These are phyloP conservation scores for Anguilla pacifica DNA, from an alignment of 2,797 vertebrate species.

Conservation along the genomic window DNA sequence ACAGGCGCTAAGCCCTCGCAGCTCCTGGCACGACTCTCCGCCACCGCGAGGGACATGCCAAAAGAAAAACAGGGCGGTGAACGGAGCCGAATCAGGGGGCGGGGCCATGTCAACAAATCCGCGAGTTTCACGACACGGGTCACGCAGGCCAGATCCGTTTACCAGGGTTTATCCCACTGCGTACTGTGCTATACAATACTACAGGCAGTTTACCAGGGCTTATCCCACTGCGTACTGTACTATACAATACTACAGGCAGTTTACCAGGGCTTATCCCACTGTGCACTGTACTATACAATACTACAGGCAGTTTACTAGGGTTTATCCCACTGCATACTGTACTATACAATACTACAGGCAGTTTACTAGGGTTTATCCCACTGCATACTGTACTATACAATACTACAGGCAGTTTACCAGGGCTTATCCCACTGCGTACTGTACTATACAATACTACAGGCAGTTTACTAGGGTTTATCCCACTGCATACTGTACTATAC, in stretches of 20 bases:
- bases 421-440: too few relatives aligned
- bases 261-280: conserved; percentile 42
- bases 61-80: conserved; percentile 78
- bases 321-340: too few relatives aligned
- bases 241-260: conserved; percentile 48
- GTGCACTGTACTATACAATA: conserved; percentile 39
- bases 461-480: conserved; percentile 43
- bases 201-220: too few relatives aligned
- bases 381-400: conserved; percentile 44
- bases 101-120: conserved; percentile 75
- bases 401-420: too few relatives aligned
- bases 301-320: too few relatives aligned
- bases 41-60: conserved; percentile 74
- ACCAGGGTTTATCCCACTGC: conserved; percentile 54
- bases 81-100: conserved; percentile 71
- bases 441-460: conserved; percentile 40
- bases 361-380: conserved; percentile 43
- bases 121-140: conserved; percentile 74
- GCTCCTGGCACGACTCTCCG: conserved; percentile 72
- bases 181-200: conserved; percentile 45
- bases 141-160: conserved; percentile 65
- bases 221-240: conserved; percentile 46
- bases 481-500: conserved; percentile 46
- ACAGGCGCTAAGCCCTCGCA: conserved; percentile 73
- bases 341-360: conserved; percentile 42